Base-by-base conservation (phyloP, 1,140 invertebrate genomes). In the Dryas iulia region DNA sequence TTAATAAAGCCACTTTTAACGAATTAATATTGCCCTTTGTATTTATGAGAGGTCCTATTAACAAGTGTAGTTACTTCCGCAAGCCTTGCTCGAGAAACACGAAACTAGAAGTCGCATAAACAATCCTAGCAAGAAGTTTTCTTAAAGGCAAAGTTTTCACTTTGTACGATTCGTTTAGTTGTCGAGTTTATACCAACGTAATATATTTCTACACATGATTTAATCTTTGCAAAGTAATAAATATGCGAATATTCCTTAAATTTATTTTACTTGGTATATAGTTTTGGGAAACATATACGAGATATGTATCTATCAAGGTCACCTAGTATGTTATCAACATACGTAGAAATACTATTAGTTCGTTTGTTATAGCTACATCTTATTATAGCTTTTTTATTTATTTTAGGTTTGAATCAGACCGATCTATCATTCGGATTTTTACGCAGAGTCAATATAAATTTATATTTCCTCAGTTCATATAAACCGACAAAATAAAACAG, bases 71-170 rank as follows among this genome's bases (percentile, higher is more conserved):
- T 63, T 63, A 60, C 21, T 63, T 69, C 60, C 39, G 54, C 18
- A 14, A 64, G 33, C 39, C 31, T 62, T 57, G 33, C 67, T 58
- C 14, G 60, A 62, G 54, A 33, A 31, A 66, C n/a, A 47, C 61
- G 61, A 60, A 69, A 70, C 68, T 70, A 65, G 39, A 70, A 70
- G 68, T 70, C 68, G 47, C 68, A 70, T 70, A 70, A 70, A 70
- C 68, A 70, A 70, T 70, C 47, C 68, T 60, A 23, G 28, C 62
- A 47, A 56, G 39, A 70, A 70, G 61, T 70, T 70, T 70, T 70
- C 61, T 56, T 70, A 60, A 65, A 64, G 61, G 57, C 68, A 47
- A 70, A 70, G 61, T 70, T 65, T 39, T 57, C 68, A 60, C 57
- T 65, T 60, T 65, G 61, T 60, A 30, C 68, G 39, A 70, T 70